Conservation (phyloP, 2,113 vertebrate species). For the Centrocercus urophasianus region DNA sequence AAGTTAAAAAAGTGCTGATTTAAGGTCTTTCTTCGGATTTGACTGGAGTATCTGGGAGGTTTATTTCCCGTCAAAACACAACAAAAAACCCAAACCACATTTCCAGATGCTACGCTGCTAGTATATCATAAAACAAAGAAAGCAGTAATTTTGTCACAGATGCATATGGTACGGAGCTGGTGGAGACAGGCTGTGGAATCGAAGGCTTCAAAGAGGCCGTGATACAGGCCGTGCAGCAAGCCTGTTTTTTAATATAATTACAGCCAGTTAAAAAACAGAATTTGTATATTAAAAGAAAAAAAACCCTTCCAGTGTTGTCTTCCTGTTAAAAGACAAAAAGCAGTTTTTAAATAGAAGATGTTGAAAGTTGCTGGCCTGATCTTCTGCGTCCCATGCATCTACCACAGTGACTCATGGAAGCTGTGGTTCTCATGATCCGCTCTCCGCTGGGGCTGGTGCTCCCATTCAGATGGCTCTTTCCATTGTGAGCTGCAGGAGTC, state of each 20-base stretch:
- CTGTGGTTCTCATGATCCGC: constrained; percentile 35
- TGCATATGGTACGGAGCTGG: background rate
- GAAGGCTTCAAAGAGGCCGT: background rate
- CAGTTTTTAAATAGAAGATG: constrained; percentile 6
- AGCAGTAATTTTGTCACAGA: constrained; percentile 52
- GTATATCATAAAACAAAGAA: constrained; percentile 21
- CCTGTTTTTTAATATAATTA: background rate
- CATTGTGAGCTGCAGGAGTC: constrained; percentile 39
- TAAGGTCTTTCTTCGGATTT: constrained; percentile 4
- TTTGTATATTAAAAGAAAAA: background rate
- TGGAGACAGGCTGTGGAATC: constrained; percentile 6
- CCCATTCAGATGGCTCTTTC: constrained; percentile 50
- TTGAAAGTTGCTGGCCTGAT: constrained; percentile 17
- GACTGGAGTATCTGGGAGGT: constrained; percentile 9
- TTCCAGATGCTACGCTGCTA: constrained; percentile 37
- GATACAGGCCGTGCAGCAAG: background rate
- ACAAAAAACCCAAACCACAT: constrained; percentile 13
- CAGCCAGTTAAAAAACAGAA: background rate
- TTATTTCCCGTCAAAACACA: constrained; percentile 63
- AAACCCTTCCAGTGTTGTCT: background rate
- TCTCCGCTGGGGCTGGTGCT: constrained; percentile 39
- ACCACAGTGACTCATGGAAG: constrained; percentile 51
- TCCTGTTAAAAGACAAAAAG: constrained; percentile 35
- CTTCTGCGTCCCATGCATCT: background rate
- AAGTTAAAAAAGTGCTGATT: constrained; percentile 29